Percentiles rank a stretch among this genome's conserved stretches.
phyloP scores from a whole-genome alignment of 92 coral and sea anemone genomes.

The Paramuricea clavata region DNA sequence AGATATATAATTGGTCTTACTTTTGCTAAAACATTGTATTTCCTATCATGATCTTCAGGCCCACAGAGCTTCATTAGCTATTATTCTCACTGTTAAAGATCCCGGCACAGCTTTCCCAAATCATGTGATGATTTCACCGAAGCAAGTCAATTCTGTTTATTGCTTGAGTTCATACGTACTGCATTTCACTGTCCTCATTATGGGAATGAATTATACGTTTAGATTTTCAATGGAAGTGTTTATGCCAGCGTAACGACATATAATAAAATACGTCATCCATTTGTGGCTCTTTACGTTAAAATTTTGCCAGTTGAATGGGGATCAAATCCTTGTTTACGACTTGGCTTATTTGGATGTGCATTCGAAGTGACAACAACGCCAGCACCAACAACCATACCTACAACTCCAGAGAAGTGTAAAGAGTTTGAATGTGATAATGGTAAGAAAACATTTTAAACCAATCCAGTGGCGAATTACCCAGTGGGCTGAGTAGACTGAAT shows the following conservation, averaged over 20 bases:
- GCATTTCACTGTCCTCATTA: too few species aligned
- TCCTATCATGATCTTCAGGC: too few species aligned
- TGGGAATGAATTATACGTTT: not conserved
- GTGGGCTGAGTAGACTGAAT: too few species aligned
- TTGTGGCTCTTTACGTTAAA: constrained; percentile 39
- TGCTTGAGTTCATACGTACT: too few species aligned
- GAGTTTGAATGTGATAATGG: constrained; percentile 33
- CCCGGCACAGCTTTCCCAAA: too few species aligned
- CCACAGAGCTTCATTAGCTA: too few species aligned
- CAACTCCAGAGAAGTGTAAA: constrained; percentile 15
- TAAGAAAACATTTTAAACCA: not conserved
- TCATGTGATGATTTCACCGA: too few species aligned
- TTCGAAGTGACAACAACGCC: constrained; percentile 9
- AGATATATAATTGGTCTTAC: too few species aligned
- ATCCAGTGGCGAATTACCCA: too few species aligned
- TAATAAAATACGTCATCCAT: constrained; percentile 30
- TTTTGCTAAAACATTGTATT: too few species aligned
- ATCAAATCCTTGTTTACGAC: constrained; percentile 6
- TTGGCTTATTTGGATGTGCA: constrained; percentile 27
- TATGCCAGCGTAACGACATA: not conserved
- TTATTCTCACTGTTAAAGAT: too few species aligned
- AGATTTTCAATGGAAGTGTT: constrained; percentile 34
- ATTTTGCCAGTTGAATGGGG: constrained; percentile 16
- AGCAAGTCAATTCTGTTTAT: too few species aligned
- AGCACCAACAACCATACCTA: not conserved